A percentile compares a stretch with the other conserved stretches of the same genome.
Evolutionary conservation across 2,113 vertebrate genomes (phyloP).

Genomic region (Jaculus jaculus): DNA sequence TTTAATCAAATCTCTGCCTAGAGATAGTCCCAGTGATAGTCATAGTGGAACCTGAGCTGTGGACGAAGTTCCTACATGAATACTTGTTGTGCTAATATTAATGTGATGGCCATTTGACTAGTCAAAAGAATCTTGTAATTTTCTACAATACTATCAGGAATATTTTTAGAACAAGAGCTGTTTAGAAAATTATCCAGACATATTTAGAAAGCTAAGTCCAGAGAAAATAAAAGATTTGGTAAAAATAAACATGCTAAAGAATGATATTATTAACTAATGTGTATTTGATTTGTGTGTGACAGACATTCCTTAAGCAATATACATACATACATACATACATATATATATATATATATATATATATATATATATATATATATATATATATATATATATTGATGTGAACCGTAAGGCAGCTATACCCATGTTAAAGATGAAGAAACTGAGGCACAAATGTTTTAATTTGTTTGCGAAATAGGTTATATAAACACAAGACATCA

Average conservation of each 20-base stretch:
- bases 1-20: constrained; percentile 39
- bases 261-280: background rate
- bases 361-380: too few species aligned
- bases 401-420: background rate
- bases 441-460: background rate
- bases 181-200: background rate
- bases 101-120: background rate
- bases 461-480: background rate
- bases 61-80: background rate
- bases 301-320: background rate
- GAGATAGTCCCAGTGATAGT: background rate
- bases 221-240: background rate
- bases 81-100: background rate
- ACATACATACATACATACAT: too few species aligned
- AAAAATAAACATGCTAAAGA: background rate
- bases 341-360: too few species aligned
- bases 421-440: background rate
- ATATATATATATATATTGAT: too few species aligned
- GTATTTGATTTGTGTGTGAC: background rate
- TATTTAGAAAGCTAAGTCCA: background rate
- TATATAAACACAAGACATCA: background rate
- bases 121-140: background rate
- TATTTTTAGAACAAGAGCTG: background rate
- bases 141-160: background rate
- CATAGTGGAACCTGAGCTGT: background rate